Evolutionary conservation across 2,797 vertebrate genomes (phyloP).

Genomic region (Neomorphus geoffroyi): DNA sequence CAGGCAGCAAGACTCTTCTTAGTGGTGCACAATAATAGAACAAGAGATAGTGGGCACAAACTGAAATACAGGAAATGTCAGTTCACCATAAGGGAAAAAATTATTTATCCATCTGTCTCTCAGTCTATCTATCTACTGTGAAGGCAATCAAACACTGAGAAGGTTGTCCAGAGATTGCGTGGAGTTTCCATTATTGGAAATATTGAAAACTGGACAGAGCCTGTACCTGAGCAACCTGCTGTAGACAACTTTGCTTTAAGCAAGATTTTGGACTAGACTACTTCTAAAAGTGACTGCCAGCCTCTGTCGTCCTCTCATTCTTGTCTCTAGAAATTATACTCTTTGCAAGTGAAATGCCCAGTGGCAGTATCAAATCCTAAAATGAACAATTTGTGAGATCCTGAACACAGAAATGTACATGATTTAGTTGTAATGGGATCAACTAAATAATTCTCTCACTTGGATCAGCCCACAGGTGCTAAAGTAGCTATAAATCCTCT

Average conservation of each 20-base stretch:
- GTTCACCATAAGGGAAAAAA: accelerated
- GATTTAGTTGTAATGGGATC: neutral
- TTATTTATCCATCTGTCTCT: too few relatives aligned
- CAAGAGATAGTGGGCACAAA: neutral
- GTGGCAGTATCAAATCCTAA: neutral
- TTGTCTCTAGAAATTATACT: neutral
- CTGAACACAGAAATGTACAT: neutral
- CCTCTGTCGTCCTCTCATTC: neutral
- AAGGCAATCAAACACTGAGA: neutral
- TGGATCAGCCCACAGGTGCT: neutral
- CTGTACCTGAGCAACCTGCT: neutral
- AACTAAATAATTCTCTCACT: neutral
- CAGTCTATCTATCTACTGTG: neutral
- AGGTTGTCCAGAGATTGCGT: neutral
- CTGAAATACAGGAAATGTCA: neutral
- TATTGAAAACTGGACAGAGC: neutral
- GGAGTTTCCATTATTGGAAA: neutral
- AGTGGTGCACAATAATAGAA: neutral
- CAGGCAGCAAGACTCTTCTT: neutral
- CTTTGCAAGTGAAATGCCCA: neutral
- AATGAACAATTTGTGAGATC: neutral
- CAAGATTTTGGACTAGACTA: neutral
- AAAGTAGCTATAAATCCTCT: neutral
- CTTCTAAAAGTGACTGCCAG: neutral
- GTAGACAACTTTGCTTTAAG: neutral